Base-by-base conservation (phyloP, 2,113 vertebrate genomes). In the Larimichthys polyactis region DNA sequence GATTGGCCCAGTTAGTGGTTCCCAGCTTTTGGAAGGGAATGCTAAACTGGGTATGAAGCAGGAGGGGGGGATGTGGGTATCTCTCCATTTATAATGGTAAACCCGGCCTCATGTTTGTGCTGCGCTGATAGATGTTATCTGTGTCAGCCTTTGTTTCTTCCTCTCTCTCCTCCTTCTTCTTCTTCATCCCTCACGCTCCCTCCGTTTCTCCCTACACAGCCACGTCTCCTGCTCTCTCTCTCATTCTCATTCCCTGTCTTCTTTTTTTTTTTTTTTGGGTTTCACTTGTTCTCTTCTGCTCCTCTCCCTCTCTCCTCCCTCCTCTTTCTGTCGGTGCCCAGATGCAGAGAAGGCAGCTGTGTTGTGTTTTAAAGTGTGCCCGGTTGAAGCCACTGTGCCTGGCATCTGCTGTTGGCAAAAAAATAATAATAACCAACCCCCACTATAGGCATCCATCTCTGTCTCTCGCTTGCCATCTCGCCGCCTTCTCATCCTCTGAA, bases 1-100 rank as follows among this genome's bases (percentile, higher is more conserved):
- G 88, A 90, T 90, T 94, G 93, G 93, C 93, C 93, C 90, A 92
- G 88, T 93, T 94, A 86, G 87, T 87, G 80, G 83, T 80, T 89
- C 89, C 84, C 84, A 82, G 82, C 81, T 88, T 93, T 91, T 91
- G 89, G 90, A 85, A 87, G 75, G 72, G 85, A 66, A 84, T 83
- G 75, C 82, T 90, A 84, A 84, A 86, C 75, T 77, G 81, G 59
- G 85, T 81, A 90, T 85, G 81, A 85, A 75, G 77, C 52, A 57
- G 83, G 84, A 63, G 78, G 76, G 81, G 81, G 81, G 78, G 67
- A n/a, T 55, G 81, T 44, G 83, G 72, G 63, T 79, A 79, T 81
- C 78, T 90, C 82, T 88, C 85, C 89, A 82, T 91, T 82, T 90
- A 81, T 84, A 82, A 90, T 82, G 82, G 82, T 89, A 89, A 86